Conservation (phyloP, 2,797 vertebrate species). For the Thunnus albacares region DNA sequence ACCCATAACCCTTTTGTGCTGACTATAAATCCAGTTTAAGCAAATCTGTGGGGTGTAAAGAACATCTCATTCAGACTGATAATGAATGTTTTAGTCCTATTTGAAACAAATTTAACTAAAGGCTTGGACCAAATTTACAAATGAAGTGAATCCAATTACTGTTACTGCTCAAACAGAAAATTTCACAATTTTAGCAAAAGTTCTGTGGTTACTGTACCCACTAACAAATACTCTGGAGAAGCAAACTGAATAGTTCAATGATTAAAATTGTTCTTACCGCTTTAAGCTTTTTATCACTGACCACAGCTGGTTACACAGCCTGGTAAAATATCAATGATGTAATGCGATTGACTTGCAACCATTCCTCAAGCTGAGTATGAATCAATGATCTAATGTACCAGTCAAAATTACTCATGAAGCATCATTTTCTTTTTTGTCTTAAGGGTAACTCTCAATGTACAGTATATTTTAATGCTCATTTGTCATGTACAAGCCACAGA, state of each 20-base stretch:
- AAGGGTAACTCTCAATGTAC: conserved; percentile 17
- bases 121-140: neutral
- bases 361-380: conserved; percentile 44
- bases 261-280: conserved; percentile 7
- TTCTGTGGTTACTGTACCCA: neutral
- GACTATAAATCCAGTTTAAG: no score
- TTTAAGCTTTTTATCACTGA: conserved; percentile 13
- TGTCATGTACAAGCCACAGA: conserved; percentile 19
- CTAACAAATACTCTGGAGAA: neutral
- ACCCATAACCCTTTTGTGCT: no score
- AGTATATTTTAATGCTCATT: conserved; percentile 38
- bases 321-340: conserved; percentile 5
- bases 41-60: neutral
- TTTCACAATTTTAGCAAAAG: neutral
- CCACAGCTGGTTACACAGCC: conserved; percentile 16
- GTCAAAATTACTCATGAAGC: conserved; percentile 33
- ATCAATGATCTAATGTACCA: conserved; percentile 54
- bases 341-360: conserved; percentile 42
- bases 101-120: neutral
- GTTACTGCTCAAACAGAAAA: neutral
- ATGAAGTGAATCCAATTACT: neutral
- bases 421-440: conserved; percentile 29
- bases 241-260: neutral
- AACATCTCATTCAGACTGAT: neutral
- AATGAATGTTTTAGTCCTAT: neutral